Base-by-base conservation (phyloP, 2,888 invertebrate genomes). In the Andricus quercusramuli region DNA sequence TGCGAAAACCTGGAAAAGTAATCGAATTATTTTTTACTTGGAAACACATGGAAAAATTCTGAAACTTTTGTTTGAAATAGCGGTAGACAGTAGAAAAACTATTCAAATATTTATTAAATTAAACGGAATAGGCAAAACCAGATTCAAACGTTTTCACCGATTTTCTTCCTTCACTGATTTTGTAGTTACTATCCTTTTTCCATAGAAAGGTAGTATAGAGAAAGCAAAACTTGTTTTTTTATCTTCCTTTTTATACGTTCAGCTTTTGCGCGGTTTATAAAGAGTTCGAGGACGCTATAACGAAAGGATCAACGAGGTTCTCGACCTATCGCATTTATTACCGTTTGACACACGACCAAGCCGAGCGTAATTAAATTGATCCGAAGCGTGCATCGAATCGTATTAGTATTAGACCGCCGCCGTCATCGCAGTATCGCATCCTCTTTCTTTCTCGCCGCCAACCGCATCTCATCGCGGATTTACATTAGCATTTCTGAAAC, bases 351-450 rank as follows among this genome's bases (percentile, higher is more conserved):
- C 81, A 81, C 82, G 82, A 83, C 78, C 79, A 82, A 85, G 81
- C 82, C 82, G 83, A 85, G 84, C 83, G 84, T 85, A 87, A 86
- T 87, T 85, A 84, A 87, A 87, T 86, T 83, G 83, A 79, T 85
- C 80, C 79, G 80, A 32, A 82, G 84, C 82, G 82, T 87, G 85
- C 85, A 85, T 85, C 84, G 82, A 83, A 83, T 85, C 83, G 83
- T 84, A 86, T 86, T 86, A 86, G 84, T 79, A 78, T 83, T 68
- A 76, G 41, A 70, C 66, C 32, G 47, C 41, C 79, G 66, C 41
- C 79, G 62, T 70, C 78, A 37, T 68, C 65, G 59, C 32, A 66
- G 51, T 41, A n/a, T 68, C 44, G 68, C 37, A 41, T 56, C 56
- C n/a, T 56, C 56, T n/a, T 56, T 11, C 56, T 56, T 56, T 56